These are phyloP conservation scores for Haliclona indistincta DNA, from an alignment of 37 sponge, comb jelly and placozoan species.

Conservation along the genomic window DNA sequence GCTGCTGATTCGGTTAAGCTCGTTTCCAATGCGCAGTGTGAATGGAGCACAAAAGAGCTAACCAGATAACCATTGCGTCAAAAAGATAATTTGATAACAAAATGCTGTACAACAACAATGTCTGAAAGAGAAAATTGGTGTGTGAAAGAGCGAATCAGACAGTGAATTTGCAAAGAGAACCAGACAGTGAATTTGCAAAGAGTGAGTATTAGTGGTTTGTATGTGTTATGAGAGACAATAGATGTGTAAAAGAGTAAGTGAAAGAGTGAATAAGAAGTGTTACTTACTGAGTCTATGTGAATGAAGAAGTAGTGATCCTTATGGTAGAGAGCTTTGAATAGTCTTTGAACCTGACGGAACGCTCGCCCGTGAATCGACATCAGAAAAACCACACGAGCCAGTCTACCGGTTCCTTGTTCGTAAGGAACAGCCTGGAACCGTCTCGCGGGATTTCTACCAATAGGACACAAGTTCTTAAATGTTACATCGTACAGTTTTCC, in stretches of 20 bases:
- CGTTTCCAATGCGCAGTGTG: too few relatives aligned
- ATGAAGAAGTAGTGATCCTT: slow-evolving; percentile 85
- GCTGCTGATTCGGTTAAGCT: too few relatives aligned
- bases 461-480: slow-evolving; percentile 61
- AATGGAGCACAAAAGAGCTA: too few relatives aligned
- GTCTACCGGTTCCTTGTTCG: background rate
- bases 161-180: too few relatives aligned
- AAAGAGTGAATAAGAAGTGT: background rate
- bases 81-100: too few relatives aligned
- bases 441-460: slow-evolving; percentile 45
- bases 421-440: slow-evolving; percentile 24
- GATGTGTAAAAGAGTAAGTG: too few relatives aligned
- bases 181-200: background rate
- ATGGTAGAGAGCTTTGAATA: slow-evolving; percentile 92
- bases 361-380: slow-evolving; percentile 88
- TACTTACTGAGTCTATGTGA: slow-evolving; percentile 85
- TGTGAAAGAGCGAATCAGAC: too few relatives aligned
- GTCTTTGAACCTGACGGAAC: slow-evolving; percentile 73
- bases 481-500: slow-evolving; percentile 54
- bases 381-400: slow-evolving; percentile 63
- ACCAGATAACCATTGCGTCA: too few relatives aligned
- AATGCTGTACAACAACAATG: too few relatives aligned
- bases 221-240: background rate
- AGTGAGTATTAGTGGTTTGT: background rate
- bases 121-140: too few relatives aligned